Evolutionary conservation across 2,888 invertebrate species (phyloP).

Genomic region (Eupithecia subumbrata): DNA sequence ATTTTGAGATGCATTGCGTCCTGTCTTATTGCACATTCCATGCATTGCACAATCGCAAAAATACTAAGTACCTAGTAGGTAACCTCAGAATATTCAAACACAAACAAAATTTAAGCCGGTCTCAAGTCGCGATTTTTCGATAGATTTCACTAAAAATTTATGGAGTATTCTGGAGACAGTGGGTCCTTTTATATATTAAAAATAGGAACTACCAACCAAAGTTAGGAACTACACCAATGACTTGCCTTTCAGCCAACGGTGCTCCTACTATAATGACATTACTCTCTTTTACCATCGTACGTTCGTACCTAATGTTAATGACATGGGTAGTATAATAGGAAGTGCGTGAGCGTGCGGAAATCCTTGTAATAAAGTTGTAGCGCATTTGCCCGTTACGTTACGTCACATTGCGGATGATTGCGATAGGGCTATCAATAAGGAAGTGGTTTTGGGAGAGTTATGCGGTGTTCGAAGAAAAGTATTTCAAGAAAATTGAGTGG

Average conservation of each 20-base stretch:
- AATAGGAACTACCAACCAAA: background rate
- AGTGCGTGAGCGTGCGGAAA: constrained; percentile 45
- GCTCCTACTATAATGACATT: background rate
- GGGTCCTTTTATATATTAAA: background rate
- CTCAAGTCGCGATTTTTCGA: background rate
- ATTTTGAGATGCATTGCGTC: too few relatives aligned
- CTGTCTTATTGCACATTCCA: too few relatives aligned
- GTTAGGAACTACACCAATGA: background rate
- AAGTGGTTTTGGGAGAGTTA: constrained; percentile 2
- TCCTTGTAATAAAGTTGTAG: constrained; percentile 49
- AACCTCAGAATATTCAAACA: too few relatives aligned
- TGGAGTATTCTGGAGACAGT: too few relatives aligned
- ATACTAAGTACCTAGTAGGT: too few relatives aligned
- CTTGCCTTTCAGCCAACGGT: constrained; percentile 6
- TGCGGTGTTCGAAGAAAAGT: background rate
- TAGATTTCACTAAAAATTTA: background rate
- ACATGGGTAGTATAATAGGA: constrained; percentile 26
- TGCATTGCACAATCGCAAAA: too few relatives aligned
- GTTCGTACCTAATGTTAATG: constrained; percentile 38
- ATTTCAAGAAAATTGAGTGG: background rate
- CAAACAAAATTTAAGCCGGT: background rate
- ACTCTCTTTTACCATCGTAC: background rate
- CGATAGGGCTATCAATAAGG: constrained; percentile 21
- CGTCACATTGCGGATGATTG: constrained; percentile 14
- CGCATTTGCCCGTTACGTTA: constrained; percentile 42